These are phyloP conservation scores for Kradibia gibbosae DNA, from an alignment of 1,140 invertebrate genomes.

Conservation along the genomic window DNA sequence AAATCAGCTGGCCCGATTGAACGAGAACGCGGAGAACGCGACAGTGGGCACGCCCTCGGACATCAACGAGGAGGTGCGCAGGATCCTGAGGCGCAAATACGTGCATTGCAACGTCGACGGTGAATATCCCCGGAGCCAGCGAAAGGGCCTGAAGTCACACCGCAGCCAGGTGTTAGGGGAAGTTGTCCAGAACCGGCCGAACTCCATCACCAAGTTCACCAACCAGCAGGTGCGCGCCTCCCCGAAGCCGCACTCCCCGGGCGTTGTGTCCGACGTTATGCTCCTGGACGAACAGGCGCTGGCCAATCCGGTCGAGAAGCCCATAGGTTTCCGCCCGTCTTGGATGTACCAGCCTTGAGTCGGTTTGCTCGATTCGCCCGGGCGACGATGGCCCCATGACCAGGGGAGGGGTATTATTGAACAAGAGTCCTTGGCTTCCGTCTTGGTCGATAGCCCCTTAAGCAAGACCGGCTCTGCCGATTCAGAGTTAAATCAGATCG, in stretches of 20 bases:
- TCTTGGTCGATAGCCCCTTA: too few relatives aligned
- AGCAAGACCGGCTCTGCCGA: too few relatives aligned
- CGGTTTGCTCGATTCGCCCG: neutral
- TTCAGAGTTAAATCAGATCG: too few relatives aligned
- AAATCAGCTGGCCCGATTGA: slow-evolving; percentile 61
- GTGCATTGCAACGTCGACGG: neutral
- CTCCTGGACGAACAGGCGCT: slow-evolving; percentile 52
- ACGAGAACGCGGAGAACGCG: slow-evolving; percentile 61
- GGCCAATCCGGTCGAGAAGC: slow-evolving; percentile 7
- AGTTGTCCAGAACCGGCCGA: slow-evolving; percentile 14
- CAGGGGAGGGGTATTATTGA: too few relatives aligned
- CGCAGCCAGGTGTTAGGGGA: neutral
- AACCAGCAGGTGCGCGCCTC: slow-evolving; percentile 4
- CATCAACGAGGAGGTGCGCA: slow-evolving; percentile 63
- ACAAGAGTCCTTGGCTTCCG: too few relatives aligned
- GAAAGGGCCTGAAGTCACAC: neutral
- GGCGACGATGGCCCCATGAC: too few relatives aligned
- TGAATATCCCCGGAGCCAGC: neutral
- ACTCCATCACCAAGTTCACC: slow-evolving; percentile 51
- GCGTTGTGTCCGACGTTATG: slow-evolving; percentile 53
- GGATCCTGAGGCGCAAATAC: slow-evolving; percentile 36
- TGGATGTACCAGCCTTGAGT: slow-evolving; percentile 53
- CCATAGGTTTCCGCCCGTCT: slow-evolving; percentile 54
- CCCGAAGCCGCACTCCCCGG: neutral
- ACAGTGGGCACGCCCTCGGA: slow-evolving; percentile 62